Base-by-base conservation (phyloP, 2,888 invertebrate genomes). In the Scaptomyza flava region DNA sequence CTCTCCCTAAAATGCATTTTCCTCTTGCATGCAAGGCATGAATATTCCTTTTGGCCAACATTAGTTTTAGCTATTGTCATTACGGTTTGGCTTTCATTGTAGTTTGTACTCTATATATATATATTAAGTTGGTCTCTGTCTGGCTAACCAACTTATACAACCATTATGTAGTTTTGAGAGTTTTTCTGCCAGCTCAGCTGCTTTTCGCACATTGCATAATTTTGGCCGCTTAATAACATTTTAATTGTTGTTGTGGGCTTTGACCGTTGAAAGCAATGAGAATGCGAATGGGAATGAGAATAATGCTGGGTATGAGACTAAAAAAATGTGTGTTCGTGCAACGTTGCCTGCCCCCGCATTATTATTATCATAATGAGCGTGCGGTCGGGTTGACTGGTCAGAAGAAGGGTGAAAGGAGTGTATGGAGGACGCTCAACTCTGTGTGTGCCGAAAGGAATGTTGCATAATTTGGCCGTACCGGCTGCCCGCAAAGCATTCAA, bases 191-290 rank as follows among this genome's bases (percentile, higher is more conserved):
- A 69, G 68, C 78, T 70, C 65, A 66, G 70, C 79, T 68, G 68
- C 62, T 58, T 58, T 36, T 63, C 51, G 73, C 65, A 71, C 69
- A 80, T 65, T 77, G 87, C 87, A 82, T 79, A 84, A 84, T 79
- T 84, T 79, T 71, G 71, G 77, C 48, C 77, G 87, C 87, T 85
- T 85, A 87, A 83, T 83, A 83, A 83, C 82, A 70, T 83, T 83
- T 87, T 83, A 83, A 83, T 83, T 83, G 87, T 87, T 79, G 87
- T 81, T 87, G 69, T 72, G 85, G 85, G 82, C 82, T 84, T 84
- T 87, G 82, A 79, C 79, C 80, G 64, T 59, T 43, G 38, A 33
- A 20, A 8, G 67, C 42, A 30, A 20, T 30, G 8, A 6, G 58
- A 20, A 53, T 38, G 46, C 9, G 36, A 36, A n/a, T 12, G 42